Evolutionary conservation across 2,888 invertebrate genomes (phyloP), one percentile per base, ranked within the genome.

Genomic region (Drosophila mulleri): DNA sequence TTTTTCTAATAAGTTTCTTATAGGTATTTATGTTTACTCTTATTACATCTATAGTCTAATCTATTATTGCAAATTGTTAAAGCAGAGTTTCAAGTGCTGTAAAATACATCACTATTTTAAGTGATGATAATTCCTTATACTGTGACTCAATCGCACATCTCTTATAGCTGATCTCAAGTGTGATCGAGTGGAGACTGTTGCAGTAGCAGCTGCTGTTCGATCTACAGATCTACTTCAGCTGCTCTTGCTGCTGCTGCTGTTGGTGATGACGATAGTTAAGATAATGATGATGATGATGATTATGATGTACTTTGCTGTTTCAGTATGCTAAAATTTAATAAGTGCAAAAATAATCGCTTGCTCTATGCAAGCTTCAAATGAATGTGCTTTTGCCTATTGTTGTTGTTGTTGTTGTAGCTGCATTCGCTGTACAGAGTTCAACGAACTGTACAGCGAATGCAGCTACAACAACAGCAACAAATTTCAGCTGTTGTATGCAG

Each of bases 311-410:
- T 72, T 69, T 71, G 58, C 64, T 62, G 59, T 32, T 57, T 64
- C 67, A 52, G 60, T 79, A 82, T 82, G 82, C 84, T 84, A 68
- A 82, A 84, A 84, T 87, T 84, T 82, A 87, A 84, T 84, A 84
- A 84, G 87, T 84, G 87, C 80, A 87, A 58, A 82, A 87, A 87
- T 80, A 80, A 87, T 82, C 82, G 73, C 72, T 58, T 39, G 72
- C 73, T 75, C 67, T 86, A 86, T 86, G 83, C 73, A 86, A 86
- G 77, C 87, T 73, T 75, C 71, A 82, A 80, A 80, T 77, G 63
- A 72, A 72, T 80, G 72, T 80, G 72, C 78, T 78, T 70, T 67
- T 52, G 72, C 70, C 75, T 62, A 72, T 82, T 78, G 78, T 75
- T 72, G 75, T 67, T 70, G 72, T 44, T 60, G 60, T 59, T 61